Percentiles rank a stretch among this genome's conserved stretches.
phyloP scores from a whole-genome alignment of 2,797 vertebrate species.

The Notamacropus eugenii region DNA sequence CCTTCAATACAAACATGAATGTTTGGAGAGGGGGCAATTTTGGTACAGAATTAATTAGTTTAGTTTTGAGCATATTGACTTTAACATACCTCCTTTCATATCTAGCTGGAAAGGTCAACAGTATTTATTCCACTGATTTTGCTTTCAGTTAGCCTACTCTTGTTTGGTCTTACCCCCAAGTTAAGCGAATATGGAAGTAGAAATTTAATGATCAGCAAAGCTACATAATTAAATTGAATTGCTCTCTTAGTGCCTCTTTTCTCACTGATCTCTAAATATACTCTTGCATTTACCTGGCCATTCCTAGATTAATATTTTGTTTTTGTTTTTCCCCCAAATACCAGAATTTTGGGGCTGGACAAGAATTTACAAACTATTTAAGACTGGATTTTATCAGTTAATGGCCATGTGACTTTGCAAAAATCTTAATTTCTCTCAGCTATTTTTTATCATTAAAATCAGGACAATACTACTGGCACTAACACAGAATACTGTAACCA shows the following conservation, averaged over 20 bases:
- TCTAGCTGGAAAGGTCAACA: background rate
- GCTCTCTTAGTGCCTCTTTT: background rate
- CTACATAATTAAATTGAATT: background rate
- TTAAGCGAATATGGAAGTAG: background rate
- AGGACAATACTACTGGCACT: background rate
- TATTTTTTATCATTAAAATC: background rate
- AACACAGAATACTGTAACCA: background rate
- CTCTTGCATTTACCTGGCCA: background rate
- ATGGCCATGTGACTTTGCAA: background rate
- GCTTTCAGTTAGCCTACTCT: background rate
- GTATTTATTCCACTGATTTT: background rate
- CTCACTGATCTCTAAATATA: background rate
- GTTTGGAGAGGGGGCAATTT: background rate
- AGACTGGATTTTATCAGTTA: background rate
- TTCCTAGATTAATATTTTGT: background rate
- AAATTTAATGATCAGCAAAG: background rate
- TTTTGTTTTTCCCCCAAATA: background rate
- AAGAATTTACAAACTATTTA: background rate
- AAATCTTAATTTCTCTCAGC: background rate
- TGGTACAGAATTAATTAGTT: background rate
- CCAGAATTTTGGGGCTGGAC: background rate
- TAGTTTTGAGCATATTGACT: background rate
- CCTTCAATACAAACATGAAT: rapidly evolving
- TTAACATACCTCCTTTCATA: background rate
- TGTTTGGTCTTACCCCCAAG: background rate